These are phyloP conservation scores for Muscina levida DNA, from an alignment of 2,888 invertebrate species.

Conservation along the genomic window DNA sequence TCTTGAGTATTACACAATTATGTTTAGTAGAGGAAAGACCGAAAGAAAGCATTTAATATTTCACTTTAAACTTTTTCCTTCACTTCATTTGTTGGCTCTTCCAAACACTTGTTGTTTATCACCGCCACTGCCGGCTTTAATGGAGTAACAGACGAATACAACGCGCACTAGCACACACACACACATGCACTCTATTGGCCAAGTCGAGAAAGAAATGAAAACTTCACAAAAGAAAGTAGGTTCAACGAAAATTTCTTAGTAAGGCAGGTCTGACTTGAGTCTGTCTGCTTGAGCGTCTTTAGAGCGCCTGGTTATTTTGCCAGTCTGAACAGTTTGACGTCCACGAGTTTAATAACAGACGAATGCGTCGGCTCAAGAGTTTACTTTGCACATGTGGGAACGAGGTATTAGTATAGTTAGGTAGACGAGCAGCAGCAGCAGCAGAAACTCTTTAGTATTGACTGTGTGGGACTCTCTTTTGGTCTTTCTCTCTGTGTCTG, in stretches of 20 bases:
- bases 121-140: background rate
- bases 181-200: background rate
- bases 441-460: too few species aligned
- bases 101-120: slow-evolving; percentile 5
- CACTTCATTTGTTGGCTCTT: background rate
- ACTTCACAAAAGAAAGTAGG: slow-evolving; percentile 46
- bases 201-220: slow-evolving; percentile 10
- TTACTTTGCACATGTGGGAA: background rate
- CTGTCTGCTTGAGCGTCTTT: slow-evolving; percentile 47
- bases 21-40: background rate
- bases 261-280: slow-evolving; percentile 24
- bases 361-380: slow-evolving; percentile 33
- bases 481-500: slow-evolving; percentile 4
- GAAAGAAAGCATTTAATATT: background rate
- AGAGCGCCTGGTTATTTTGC: background rate
- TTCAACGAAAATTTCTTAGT: slow-evolving; percentile 20
- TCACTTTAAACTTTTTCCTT: slow-evolving; percentile 3
- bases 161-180: background rate
- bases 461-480: too few species aligned
- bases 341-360: slow-evolving; percentile 55
- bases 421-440: background rate
- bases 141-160: background rate
- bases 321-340: slow-evolving; percentile 56
- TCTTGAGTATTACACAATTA: slow-evolving; percentile 8
- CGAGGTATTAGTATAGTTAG: background rate